Conservation (phyloP, 2,888 invertebrate genomes). For the Aromia moschata region DNA sequence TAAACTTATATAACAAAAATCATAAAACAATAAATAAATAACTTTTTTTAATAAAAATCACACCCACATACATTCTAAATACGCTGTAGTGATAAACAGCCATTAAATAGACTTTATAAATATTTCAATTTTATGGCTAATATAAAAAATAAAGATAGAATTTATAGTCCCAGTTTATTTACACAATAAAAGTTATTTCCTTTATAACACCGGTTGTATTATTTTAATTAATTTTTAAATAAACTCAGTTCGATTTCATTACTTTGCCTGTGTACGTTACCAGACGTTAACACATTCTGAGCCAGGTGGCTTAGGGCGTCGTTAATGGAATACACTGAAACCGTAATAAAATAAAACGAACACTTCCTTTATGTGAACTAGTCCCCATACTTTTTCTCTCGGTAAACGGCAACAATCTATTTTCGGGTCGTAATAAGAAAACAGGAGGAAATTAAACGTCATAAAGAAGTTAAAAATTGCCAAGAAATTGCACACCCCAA, state of each 20-base stretch:
- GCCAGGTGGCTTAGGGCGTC: conserved; percentile 27
- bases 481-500: too few relatives aligned
- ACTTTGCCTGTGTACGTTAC: conserved; percentile 37
- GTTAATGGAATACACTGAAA: conserved; percentile 16
- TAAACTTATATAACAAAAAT: too few relatives aligned
- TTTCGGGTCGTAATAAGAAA: too few relatives aligned
- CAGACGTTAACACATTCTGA: conserved; percentile 40
- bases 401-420: background rate
- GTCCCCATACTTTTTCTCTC: background rate
- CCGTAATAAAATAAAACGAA: conserved; percentile 17
- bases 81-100: conserved; percentile 24
- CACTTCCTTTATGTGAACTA: conserved; percentile 14
- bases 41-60: conserved; percentile 23
- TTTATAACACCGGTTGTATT: conserved; percentile 37
- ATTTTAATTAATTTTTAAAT: conserved; percentile 45
- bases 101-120: conserved; percentile 32
- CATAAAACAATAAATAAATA: background rate
- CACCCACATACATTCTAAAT: conserved; percentile 25
- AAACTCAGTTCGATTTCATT: conserved; percentile 40
- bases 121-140: conserved; percentile 35
- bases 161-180: conserved; percentile 35
- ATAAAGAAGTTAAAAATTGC: too few relatives aligned
- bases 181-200: conserved; percentile 36
- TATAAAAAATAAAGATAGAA: conserved; percentile 39
- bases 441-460: too few relatives aligned